Conservation (phyloP, 64 coral and sea anemone species). For the Porites lutea region DNA sequence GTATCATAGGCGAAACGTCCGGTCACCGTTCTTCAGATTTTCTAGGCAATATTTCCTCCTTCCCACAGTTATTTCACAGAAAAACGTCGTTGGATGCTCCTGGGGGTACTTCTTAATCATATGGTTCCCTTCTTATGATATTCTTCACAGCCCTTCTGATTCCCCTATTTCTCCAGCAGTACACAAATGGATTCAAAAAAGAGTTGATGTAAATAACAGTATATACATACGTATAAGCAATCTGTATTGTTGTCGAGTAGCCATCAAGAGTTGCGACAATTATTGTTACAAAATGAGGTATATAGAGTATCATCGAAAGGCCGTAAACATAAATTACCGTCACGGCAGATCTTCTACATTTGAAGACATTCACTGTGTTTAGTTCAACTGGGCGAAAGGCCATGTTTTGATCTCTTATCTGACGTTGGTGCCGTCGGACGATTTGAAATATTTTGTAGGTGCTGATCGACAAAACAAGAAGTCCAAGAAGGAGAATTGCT, state of each 20-base stretch:
- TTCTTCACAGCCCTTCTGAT: constrained; percentile 54
- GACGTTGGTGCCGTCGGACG: constrained; percentile 28
- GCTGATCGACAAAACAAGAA: neutral
- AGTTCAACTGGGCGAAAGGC: no score
- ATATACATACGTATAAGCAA: constrained; percentile 43
- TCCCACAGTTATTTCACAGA: no score
- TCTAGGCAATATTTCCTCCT: no score
- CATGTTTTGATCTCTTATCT: neutral
- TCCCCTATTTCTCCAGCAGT: constrained; percentile 76
- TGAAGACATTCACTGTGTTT: constrained; percentile 27
- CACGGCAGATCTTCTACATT: constrained; percentile 70
- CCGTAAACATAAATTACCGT: constrained; percentile 77
- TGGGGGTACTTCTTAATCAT: no score
- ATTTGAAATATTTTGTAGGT: constrained; percentile 39
- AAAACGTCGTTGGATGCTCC: no score
- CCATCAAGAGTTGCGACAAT: constrained; percentile 17
- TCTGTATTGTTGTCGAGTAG: constrained; percentile 43
- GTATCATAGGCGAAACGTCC: no score
- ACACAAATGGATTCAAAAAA: constrained; percentile 65
- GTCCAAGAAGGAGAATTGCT: no score
- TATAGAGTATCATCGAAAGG: constrained; percentile 58
- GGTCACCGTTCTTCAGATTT: no score
- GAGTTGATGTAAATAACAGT: constrained; percentile 69
- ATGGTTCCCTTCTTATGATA: neutral
- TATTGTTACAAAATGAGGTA: constrained; percentile 49